Percentiles rank a stretch among this genome's conserved stretches.
These are phyloP conservation scores for Hyposmocoma kahamanoa DNA, from an alignment of 1,140 invertebrate species.

Conservation along the genomic window DNA sequence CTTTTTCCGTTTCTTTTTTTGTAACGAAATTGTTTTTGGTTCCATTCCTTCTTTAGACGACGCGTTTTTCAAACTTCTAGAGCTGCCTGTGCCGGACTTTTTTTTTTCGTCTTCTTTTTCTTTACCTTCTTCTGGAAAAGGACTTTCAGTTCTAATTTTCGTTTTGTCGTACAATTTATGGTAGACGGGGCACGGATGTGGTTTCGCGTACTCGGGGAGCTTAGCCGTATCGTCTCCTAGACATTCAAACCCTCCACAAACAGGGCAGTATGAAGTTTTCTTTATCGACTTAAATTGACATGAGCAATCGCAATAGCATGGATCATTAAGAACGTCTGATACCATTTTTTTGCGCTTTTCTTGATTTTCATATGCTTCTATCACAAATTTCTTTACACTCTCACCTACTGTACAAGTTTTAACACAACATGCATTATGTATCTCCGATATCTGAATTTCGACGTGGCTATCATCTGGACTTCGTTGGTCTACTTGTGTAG, in stretches of 20 bases:
- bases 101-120: slow-evolving; percentile 17
- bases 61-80: slow-evolving; percentile 22
- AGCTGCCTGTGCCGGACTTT: slow-evolving; percentile 26
- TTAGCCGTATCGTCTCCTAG: slow-evolving; percentile 47
- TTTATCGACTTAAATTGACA: slow-evolving; percentile 54
- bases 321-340: slow-evolving; percentile 23
- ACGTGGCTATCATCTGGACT: slow-evolving; percentile 58
- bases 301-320: slow-evolving; percentile 56
- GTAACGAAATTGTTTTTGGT: not conserved
- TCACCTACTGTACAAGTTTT: slow-evolving; percentile 51
- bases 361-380: slow-evolving; percentile 21
- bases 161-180: slow-evolving; percentile 61
- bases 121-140: slow-evolving; percentile 41
- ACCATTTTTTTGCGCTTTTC: slow-evolving; percentile 27
- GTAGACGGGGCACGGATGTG: slow-evolving; percentile 63
- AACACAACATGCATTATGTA: slow-evolving; percentile 51
- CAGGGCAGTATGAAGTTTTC: slow-evolving; percentile 55
- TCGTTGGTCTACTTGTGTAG: too few relatives aligned
- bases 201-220: slow-evolving; percentile 43
- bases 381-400: slow-evolving; percentile 54
- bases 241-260: slow-evolving; percentile 60
- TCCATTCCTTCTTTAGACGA: not conserved
- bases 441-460: slow-evolving; percentile 41
- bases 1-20: slow-evolving; percentile 32
- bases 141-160: slow-evolving; percentile 39